Conservation (phyloP, 2,113 vertebrate genomes). For the Oostethus manadensis region DNA sequence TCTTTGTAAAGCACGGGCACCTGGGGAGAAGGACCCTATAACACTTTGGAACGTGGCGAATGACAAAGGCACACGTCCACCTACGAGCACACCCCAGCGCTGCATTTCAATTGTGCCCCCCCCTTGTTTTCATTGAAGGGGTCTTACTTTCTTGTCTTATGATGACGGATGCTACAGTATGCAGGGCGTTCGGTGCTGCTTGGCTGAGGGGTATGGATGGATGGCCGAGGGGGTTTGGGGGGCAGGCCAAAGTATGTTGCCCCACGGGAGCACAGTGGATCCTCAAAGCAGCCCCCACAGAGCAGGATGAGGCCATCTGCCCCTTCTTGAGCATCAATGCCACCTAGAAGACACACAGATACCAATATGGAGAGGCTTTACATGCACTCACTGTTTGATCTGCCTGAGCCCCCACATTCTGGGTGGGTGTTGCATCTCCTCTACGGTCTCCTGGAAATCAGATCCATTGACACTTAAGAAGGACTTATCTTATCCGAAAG, state of each 20-base stretch:
- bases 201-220: neutral
- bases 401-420: conserved; percentile 52
- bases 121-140: neutral
- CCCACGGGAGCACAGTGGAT: conserved; percentile 58
- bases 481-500: conserved; percentile 22
- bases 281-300: conserved; percentile 62
- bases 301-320: conserved; percentile 69
- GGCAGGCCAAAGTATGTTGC: conserved; percentile 43
- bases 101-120: conserved; percentile 31
- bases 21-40: conserved; percentile 41
- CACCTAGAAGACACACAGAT: conserved; percentile 44
- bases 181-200: too few relatives aligned
- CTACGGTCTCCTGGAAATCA: conserved; percentile 66
- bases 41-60: conserved; percentile 61
- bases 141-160: neutral
- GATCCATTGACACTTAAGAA: conserved; percentile 26
- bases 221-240: neutral
- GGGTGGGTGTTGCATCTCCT: conserved; percentile 35
- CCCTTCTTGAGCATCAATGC: conserved; percentile 44
- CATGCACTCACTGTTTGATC: conserved; percentile 66
- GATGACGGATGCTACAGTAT: too few relatives aligned
- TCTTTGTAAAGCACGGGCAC: conserved; percentile 47
- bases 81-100: conserved; percentile 33
- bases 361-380: conserved; percentile 62
- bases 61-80: conserved; percentile 55